Evolutionary conservation across 2,888 invertebrate species (phyloP).

Genomic region (Macrosiphum euphorbiae): DNA sequence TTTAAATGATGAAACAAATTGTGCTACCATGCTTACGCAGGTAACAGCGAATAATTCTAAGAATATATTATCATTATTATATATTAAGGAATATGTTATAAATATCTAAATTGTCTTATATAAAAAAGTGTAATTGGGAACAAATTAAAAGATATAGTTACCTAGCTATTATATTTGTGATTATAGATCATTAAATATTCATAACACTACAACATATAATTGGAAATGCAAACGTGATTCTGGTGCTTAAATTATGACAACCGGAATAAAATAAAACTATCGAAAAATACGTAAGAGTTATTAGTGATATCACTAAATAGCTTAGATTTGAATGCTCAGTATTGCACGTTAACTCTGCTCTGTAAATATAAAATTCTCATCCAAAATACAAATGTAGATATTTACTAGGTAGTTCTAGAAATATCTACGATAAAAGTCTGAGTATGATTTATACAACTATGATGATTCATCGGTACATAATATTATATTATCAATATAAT

Average conservation of each 20-base stretch:
- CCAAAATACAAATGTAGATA: background rate
- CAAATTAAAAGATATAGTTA: background rate
- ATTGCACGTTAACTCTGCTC: background rate
- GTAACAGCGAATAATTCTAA: background rate
- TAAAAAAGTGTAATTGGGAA: background rate
- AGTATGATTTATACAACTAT: background rate
- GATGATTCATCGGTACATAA: background rate
- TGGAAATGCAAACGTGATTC: background rate
- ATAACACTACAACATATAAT: background rate
- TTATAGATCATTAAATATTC: background rate
- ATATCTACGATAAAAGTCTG: background rate
- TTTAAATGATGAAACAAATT: background rate
- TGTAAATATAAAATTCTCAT: background rate
- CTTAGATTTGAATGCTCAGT: background rate
- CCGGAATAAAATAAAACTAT: background rate
- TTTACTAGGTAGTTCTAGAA: background rate
- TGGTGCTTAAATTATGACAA: background rate
- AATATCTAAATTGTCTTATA: background rate
- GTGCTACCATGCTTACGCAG: background rate
- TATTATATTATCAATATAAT: background rate
- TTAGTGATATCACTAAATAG: background rate
- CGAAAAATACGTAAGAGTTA: background rate
- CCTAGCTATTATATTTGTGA: background rate
- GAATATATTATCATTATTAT: conserved; percentile 2
- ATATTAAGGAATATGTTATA: background rate